These are phyloP conservation scores for Synanthedon myopaeformis DNA, from an alignment of 2,888 invertebrate species.

Conservation along the genomic window DNA sequence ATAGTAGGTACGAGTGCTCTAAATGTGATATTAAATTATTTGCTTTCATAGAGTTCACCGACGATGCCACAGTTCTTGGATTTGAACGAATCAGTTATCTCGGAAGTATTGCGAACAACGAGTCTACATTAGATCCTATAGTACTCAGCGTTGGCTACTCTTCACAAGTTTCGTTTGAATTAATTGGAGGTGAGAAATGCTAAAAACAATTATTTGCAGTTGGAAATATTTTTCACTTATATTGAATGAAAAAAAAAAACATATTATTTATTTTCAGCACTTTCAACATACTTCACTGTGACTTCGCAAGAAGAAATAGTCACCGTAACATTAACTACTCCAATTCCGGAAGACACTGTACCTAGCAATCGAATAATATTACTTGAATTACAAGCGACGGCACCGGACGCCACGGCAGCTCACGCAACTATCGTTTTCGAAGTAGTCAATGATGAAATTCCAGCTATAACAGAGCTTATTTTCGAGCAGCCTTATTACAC, in stretches of 20 bases:
- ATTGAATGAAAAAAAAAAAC: too few relatives aligned
- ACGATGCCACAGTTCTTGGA: conserved; percentile 5
- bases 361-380: conserved; percentile 17
- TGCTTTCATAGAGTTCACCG: not conserved
- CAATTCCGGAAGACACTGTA: conserved; percentile 18
- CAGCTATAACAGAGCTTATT: conserved; percentile 8
- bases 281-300: not conserved
- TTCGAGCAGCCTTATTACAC: conserved; percentile 18
- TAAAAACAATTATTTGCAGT: not conserved
- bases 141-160: conserved; percentile 13
- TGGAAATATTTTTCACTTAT: too few relatives aligned
- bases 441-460: conserved; percentile 7
- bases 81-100: conserved; percentile 13
- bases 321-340: conserved; percentile 5
- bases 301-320: conserved; percentile 6
- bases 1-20: too few relatives aligned
- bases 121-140: conserved; percentile 8
- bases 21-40: too few relatives aligned
- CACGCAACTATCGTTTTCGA: conserved; percentile 21
- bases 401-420: conserved; percentile 14
- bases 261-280: not conserved
- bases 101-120: conserved; percentile 11
- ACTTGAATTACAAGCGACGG: conserved; percentile 19
- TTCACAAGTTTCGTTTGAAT: conserved; percentile 8
- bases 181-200: conserved; percentile 16